Base-by-base conservation (phyloP, 2,113 vertebrate genomes). In the Pomatostomus ruficeps region DNA sequence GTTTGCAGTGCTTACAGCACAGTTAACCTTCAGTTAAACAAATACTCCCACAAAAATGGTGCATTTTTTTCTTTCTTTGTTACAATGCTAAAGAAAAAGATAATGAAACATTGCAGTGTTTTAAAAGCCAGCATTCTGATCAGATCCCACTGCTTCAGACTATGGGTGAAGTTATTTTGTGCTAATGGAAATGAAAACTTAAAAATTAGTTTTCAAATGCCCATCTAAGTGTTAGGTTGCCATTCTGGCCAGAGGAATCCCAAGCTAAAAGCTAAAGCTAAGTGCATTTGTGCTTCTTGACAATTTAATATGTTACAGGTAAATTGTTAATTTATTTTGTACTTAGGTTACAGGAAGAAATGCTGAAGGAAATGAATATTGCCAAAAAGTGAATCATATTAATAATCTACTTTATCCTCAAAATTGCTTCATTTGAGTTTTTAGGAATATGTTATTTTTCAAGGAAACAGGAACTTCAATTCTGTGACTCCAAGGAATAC, bases 401-500 rank as follows among this genome's bases (percentile, higher is more conserved):
- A 91, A 78, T 46, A 59, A 67, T 26, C 26, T 80, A 11, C 10
- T 84, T 89, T n/a, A n/a, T 88, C 26, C 26, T 42, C 7, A 45
- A 42, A 90, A 82, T 88, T 55, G 12, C 59, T 85, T 79, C 3
- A 5, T 84, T 45, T 67, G 43, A 67, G 42, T 90, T 96, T 94
- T 85, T 72, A 83, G 75, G 48, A 90, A 88, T 92, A 72, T 85
- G 48, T 78, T 96, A 75, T 71, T 94, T 86, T 94, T 96, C 78
- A 97, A 95, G 79, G 84, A 96, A 96, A 82, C 62, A 57, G 83
- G 85, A 95, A 91, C 77, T 93, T 96, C 54, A 86, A 18, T 95
- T 95, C 76, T 94, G 8, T 76, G 45, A 70, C 91, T 96, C 93
- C 82, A 87, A 96, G 94, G 91, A 96, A 66, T 96, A 95, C 87